phyloP scores from a whole-genome alignment of 1,140 invertebrate species.

The Melitaea cinxia region DNA sequence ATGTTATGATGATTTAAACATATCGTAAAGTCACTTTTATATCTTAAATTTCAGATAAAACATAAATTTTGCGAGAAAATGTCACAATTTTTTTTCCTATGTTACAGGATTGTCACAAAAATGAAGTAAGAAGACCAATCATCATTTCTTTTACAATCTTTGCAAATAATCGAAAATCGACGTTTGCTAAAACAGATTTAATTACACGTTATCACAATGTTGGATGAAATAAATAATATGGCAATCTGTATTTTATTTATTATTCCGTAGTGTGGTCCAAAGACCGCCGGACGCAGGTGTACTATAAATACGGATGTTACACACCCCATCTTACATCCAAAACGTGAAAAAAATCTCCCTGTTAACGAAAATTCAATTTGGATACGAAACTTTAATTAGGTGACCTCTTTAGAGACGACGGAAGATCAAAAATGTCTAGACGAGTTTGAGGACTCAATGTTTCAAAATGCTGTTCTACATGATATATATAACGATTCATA shows the following conservation, averaged over 20 bases:
- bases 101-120: background rate
- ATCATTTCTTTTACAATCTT: background rate
- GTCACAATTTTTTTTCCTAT: background rate
- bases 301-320: constrained; percentile 57
- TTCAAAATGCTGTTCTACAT: too few species aligned
- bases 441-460: background rate
- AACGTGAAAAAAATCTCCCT: constrained; percentile 49
- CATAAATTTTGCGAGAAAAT: too few species aligned
- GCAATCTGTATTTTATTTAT: constrained; percentile 67
- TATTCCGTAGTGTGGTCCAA: constrained; percentile 47
- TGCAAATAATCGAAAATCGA: constrained; percentile 16
- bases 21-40: too few species aligned
- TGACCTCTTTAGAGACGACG: constrained; percentile 13
- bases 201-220: constrained; percentile 27
- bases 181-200: constrained; percentile 18
- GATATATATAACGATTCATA: too few species aligned
- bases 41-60: too few species aligned
- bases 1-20: too few species aligned
- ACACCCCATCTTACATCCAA: constrained; percentile 58
- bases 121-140: constrained; percentile 9
- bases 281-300: constrained; percentile 73
- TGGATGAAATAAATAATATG: constrained; percentile 51
- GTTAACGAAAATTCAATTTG: constrained; percentile 43
- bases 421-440: background rate
- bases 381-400: constrained; percentile 25